These are phyloP conservation scores for Carapus acus DNA, from an alignment of 2,797 vertebrate genomes.

Conservation along the genomic window DNA sequence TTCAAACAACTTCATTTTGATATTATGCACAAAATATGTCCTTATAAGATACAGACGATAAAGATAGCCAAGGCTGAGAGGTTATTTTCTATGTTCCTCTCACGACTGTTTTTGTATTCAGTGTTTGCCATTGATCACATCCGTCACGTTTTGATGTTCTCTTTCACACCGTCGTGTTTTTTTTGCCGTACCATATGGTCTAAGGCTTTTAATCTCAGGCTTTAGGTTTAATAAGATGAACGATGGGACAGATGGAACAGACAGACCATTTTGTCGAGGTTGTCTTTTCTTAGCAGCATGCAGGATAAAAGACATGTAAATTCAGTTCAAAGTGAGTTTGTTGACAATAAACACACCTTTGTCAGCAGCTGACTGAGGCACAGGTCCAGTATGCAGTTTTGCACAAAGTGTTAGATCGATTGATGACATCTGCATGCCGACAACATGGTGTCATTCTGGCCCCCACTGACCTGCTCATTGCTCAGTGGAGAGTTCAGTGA, in stretches of 20 bases:
- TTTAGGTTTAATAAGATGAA: conserved; percentile 8
- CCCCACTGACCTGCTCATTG: conserved; percentile 42
- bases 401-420: conserved; percentile 52
- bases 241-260: conserved; percentile 15
- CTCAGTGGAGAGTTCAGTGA: conserved; percentile 52
- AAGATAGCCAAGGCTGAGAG: no score
- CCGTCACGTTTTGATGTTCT: no score
- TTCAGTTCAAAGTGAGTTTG: conserved; percentile 3
- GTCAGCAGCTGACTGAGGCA: conserved; percentile 49
- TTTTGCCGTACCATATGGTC: no score
- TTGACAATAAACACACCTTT: conserved; percentile 26
- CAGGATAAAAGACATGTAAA: conserved; percentile 10
- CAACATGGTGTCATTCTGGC: conserved; percentile 22
- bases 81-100: no score
- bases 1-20: no score
- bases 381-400: conserved; percentile 33
- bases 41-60: no score
- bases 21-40: no score
- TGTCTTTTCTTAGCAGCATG: conserved; percentile 14
- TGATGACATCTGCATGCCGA: conserved; percentile 42
- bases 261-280: no score
- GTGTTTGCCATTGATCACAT: no score
- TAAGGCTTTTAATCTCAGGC: no score
- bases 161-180: no score
- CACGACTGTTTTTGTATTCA: no score